A percentile compares a stretch with the other conserved stretches of the same genome.
Conservation (phyloP, 2,888 invertebrate genomes). For the Ormia ochracea region DNA sequence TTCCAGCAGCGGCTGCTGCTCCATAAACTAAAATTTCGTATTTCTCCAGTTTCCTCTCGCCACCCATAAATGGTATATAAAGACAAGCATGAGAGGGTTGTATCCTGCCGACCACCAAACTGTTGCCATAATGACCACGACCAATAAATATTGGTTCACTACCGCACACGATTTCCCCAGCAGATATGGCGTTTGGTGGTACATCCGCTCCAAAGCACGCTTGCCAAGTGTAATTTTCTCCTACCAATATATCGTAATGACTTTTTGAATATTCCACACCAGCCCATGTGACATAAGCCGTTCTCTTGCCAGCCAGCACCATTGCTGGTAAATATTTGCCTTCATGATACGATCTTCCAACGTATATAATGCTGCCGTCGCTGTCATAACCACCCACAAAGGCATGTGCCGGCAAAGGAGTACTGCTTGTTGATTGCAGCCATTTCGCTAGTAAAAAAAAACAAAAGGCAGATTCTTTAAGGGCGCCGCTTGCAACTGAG, state of each 20-base stretch:
- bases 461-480: no score
- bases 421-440: constrained; percentile 72
- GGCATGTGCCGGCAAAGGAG: constrained; percentile 72
- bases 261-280: constrained; percentile 78
- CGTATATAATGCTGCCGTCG: constrained; percentile 75
- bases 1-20: constrained; percentile 1
- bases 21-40: constrained; percentile 77
- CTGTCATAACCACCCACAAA: constrained; percentile 75
- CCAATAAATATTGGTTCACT: constrained; percentile 80
- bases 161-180: constrained; percentile 72
- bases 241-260: constrained; percentile 78
- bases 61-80: constrained; percentile 78
- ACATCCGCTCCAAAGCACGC: constrained; percentile 75
- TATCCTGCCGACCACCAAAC: constrained; percentile 80
- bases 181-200: constrained; percentile 74
- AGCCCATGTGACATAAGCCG: constrained; percentile 72
- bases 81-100: constrained; percentile 78
- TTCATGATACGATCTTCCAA: constrained; percentile 78
- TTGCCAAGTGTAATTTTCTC: constrained; percentile 79
- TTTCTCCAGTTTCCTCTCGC: constrained; percentile 75
- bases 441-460: constrained; percentile 72
- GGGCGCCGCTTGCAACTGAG: no score
- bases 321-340: constrained; percentile 82
- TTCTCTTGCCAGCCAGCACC: constrained; percentile 77
- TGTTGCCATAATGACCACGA: constrained; percentile 79